Base-by-base conservation (phyloP, 2,888 invertebrate species). In the Drosophila paracracens region DNA sequence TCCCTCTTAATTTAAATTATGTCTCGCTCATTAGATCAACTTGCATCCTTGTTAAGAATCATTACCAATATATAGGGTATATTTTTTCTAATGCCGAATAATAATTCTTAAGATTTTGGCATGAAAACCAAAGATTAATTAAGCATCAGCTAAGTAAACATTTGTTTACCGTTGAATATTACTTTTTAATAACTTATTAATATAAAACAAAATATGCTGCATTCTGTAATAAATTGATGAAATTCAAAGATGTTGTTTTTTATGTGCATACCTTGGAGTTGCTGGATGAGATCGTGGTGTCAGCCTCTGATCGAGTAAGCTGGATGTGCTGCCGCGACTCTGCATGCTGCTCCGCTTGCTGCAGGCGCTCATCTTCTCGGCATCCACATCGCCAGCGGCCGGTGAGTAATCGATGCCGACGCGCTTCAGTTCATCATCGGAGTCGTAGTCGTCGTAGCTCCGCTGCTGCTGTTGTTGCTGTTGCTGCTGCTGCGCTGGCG, bases 331-430 rank as follows among this genome's bases (percentile, higher is more conserved):
- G 91, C 97, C 97, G 75, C 98, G 95, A 92, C 98, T 98, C 93
- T 98, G 97, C 94, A 98, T 96, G 92, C 97, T 97, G 94, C 97
- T 97, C 72, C 98, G 95, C 92, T 98, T 98, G 93, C 97, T 97
- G 94, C 97, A 97, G 82, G 96, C 95, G 79, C 95, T 95, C 82
- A 95, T 93, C 93, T 95, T 96, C 79, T 95, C 96, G 91, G 95
- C 95, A 93, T 96, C 96, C 94, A 95, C 95, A 90, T 97, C 97
- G 93, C 90, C 91, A 61, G 88, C 81, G 33, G 90, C 87, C 58
- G 88, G 92, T 56, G 90, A 92, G 72, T 91, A 92, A 93, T 96
- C 96, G 82, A 98, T 97, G 92, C 97, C 97, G 92, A 97, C 98
- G 79, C 96, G 94, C 76, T 96, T 95, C 74, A 98, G 94, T 91